Percentiles rank a stretch among this genome's conserved stretches.
phyloP scores from a whole-genome alignment of 1,140 invertebrate genomes.

The Anagrus nilaparvatae region DNA sequence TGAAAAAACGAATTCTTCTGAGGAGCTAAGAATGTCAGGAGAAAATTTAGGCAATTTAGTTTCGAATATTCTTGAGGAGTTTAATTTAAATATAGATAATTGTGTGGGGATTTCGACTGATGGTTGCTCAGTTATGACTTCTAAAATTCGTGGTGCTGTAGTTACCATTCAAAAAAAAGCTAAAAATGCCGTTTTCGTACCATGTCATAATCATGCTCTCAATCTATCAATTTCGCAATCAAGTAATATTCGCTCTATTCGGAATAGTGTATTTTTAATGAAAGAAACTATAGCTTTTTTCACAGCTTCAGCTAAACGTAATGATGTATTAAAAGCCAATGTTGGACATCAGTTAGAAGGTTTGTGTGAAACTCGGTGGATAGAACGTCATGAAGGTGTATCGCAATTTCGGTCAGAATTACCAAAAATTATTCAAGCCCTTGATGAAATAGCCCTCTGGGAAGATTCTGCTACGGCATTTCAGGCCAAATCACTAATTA shows the following conservation, averaged over 20 bases:
- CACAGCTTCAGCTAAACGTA: slow-evolving; percentile 18
- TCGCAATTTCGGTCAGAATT: slow-evolving; percentile 16
- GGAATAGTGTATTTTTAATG: slow-evolving; percentile 20
- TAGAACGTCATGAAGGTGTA: slow-evolving; percentile 15
- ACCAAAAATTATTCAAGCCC: slow-evolving; percentile 8
- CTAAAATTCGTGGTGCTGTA: slow-evolving; percentile 19
- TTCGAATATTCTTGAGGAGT: too few species aligned
- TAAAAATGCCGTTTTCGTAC: slow-evolving; percentile 17
- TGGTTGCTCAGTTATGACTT: slow-evolving; percentile 22
- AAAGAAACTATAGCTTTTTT: slow-evolving; percentile 23
- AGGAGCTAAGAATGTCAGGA: too few species aligned
- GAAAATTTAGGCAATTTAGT: too few species aligned
- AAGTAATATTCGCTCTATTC: slow-evolving; percentile 13
- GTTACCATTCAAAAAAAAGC: slow-evolving; percentile 14
- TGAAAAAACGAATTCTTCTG: too few species aligned
- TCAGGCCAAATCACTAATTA: slow-evolving; percentile 26
- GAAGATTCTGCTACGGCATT: slow-evolving; percentile 12
- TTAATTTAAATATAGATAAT: slow-evolving; percentile 15
- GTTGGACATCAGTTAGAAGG: slow-evolving; percentile 13
- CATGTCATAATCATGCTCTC: slow-evolving; percentile 22
- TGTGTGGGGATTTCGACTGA: slow-evolving; percentile 25
- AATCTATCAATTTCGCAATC: slow-evolving; percentile 21
- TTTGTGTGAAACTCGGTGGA: slow-evolving; percentile 20
- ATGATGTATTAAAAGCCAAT: background rate
- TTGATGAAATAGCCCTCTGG: slow-evolving; percentile 10